Base-by-base conservation (phyloP, 1,140 invertebrate species). In the Aphaenogaster rudis region DNA sequence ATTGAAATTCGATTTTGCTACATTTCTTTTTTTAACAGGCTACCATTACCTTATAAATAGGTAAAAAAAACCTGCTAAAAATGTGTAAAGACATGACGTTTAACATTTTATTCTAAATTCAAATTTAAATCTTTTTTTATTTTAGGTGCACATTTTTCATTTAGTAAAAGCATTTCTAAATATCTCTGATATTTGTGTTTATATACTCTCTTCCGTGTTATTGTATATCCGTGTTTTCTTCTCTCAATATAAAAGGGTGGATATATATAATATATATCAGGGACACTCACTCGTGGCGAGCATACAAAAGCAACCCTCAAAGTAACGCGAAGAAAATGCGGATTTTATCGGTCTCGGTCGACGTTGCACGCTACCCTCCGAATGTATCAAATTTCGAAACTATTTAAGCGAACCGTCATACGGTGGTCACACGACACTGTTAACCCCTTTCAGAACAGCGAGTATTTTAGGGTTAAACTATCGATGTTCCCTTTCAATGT, bases 381-480 rank as follows among this genome's bases (percentile, higher is more conserved):
- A 59, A 74, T 50, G 17, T 66, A 63, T 67, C 57, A 52, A 59
- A 45, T 71, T 88, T 74, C 59, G n/a, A 77, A 50, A 59, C 48
- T 36, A 15, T 54, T 57, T 50, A 17, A 33, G 13, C 57, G 39
- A 72, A 28, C 21, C 33, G 15, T 59, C 59, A 67, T 13, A 33
- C 52, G 36, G 5, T 21, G 45, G 87, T 74, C 33, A 74, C 50
- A 48, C 36, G 36, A 79, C 50, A 78, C 61, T 52, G 36, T 78
- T 77, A 74, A 86, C 64, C 81, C 52, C 39, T 74, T 36, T 61
- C 36, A 39, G n/a, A 80, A 54, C 74, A 69, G 48, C 57, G 28
- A 74, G 8, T 50, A 54, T 59, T 61, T 74, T 57, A 61, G 80
- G 77, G 11, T 59, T 45, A 45, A 57, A 81, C 50, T 74, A 45